These are phyloP conservation scores for Remorina albescens DNA, from an alignment of 2,797 vertebrate genomes.

Conservation along the genomic window DNA sequence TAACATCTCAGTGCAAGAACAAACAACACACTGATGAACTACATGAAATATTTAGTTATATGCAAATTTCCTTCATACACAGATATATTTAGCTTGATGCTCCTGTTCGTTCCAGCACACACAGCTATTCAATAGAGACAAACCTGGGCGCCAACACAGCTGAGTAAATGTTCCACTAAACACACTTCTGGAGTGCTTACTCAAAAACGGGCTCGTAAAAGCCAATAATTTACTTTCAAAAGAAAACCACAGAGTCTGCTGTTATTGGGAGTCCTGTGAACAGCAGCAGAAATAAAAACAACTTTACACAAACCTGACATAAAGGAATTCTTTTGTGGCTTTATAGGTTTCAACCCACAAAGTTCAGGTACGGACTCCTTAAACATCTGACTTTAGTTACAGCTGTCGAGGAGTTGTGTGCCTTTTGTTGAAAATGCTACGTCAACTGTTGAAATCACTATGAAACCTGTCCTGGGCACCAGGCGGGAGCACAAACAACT, in stretches of 20 bases:
- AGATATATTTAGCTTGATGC: background rate
- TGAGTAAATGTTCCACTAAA: background rate
- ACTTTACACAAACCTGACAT: slow-evolving; percentile 13
- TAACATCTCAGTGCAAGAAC: background rate
- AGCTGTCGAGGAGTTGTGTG: slow-evolving; percentile 19
- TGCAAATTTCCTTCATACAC: background rate
- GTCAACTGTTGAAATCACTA: slow-evolving; percentile 28
- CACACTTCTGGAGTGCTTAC: slow-evolving; percentile 10
- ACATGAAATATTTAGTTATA: background rate
- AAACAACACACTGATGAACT: background rate
- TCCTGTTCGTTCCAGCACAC: background rate
- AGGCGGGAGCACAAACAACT: slow-evolving; percentile 41
- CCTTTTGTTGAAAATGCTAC: slow-evolving; percentile 38
- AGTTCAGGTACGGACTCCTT: slow-evolving; percentile 16
- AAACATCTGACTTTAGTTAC: slow-evolving; percentile 51
- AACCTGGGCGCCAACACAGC: background rate
- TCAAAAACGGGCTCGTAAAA: slow-evolving; percentile 6
- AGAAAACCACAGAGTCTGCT: slow-evolving; percentile 8
- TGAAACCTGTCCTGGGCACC: slow-evolving; percentile 41
- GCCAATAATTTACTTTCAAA: slow-evolving; percentile 14
- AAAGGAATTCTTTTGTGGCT: background rate
- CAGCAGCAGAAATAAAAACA: background rate
- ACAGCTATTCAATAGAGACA: background rate
- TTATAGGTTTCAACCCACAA: background rate
- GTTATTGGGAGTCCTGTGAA: background rate